Base-by-base conservation (phyloP, 2,888 invertebrate genomes). In the Helicoverpa assulta region DNA sequence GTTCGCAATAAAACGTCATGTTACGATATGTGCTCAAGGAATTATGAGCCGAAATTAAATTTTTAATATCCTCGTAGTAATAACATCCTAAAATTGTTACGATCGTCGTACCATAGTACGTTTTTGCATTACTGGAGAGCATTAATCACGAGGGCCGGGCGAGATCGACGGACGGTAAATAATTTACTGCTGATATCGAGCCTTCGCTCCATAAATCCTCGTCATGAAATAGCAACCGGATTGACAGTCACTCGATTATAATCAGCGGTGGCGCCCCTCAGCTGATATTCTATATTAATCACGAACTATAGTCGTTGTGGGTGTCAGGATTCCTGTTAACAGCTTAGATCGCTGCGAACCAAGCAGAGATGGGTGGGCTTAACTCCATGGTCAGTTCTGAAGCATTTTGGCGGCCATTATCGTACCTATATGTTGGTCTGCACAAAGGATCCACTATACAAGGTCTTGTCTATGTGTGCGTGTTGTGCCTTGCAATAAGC, bases 221-320 rank as follows among this genome's bases (percentile, higher is more conserved):
- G 89, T 91, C 90, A 88, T 85, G 83, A 83, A 87, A 88, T 86
- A 85, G 84, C 84, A 82, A 77, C 86, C 70, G 81, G 87, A 88
- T 88, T 89, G 91, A 91, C 90, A 90, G 88, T 87, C 85, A 85
- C 86, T 90, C 85, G 88, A 86, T 88, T 89, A 87, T 88, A 86
- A 88, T 86, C 85, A 85, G 82, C 73, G 76, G 70, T 76, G 71
- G 75, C 33, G 66, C 58, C 74, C 70, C 64, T 80, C 69, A 72
- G 70, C 61, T 56, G 69, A 70, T 80, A 80, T 81, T 82, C 80
- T 64, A 65, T 80, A 82, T 82, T 82, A 85, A 82, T 81, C 67
- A 73, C 65, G 26, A 62, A 51, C 59, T 72, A 63, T 70, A 52
- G 76, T 73, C 57, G 64, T 65, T 64, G 72, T 71, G 61, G 65